Percentiles rank a stretch among this genome's conserved stretches.
Conservation (phyloP, 2,888 invertebrate species). For the Auanema freiburgensis region DNA sequence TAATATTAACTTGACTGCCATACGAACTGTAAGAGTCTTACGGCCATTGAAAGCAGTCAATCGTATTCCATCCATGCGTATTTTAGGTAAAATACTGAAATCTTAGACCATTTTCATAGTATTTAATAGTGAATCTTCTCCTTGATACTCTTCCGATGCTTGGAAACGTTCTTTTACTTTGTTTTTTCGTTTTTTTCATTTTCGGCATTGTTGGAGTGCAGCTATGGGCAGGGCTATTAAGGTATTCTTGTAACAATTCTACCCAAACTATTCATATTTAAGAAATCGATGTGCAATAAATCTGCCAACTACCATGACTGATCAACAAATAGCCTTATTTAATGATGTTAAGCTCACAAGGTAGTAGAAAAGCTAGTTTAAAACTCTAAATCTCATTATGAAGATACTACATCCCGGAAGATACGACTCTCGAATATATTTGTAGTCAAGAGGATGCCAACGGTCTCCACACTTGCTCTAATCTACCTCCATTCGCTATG, state of each 20-base stretch:
- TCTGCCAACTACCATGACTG: slow-evolving; percentile 48
- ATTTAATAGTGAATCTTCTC: slow-evolving; percentile 85
- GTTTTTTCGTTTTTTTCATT: slow-evolving; percentile 99
- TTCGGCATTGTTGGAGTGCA: slow-evolving; percentile 99
- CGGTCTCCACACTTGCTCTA: slow-evolving; percentile 88
- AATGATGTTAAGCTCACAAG: slow-evolving; percentile 56
- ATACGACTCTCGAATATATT: slow-evolving; percentile 83
- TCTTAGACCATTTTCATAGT: neutral
- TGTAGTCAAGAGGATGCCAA: slow-evolving; percentile 87
- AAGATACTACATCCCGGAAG: slow-evolving; percentile 64
- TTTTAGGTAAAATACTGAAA: slow-evolving; percentile 49
- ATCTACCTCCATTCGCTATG: slow-evolving; percentile 78
- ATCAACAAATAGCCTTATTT: slow-evolving; percentile 46
- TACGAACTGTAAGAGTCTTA: slow-evolving; percentile 93
- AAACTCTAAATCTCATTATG: too few relatives aligned
- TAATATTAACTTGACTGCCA: slow-evolving; percentile 95
- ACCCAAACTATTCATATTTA: slow-evolving; percentile 11
- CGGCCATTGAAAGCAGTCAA: slow-evolving; percentile 96
- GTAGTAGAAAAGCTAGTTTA: slow-evolving; percentile 6
- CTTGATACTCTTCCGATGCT: slow-evolving; percentile 98
- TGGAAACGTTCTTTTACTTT: slow-evolving; percentile 90
- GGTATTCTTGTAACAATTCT: slow-evolving; percentile 70
- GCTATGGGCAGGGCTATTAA: slow-evolving; percentile 94
- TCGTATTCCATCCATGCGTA: slow-evolving; percentile 87
- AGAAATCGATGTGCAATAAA: slow-evolving; percentile 63